A percentile compares a stretch with the other conserved stretches of the same genome.
Conservation (phyloP, 2,113 vertebrate species). For the Sclerurus mexicanus region DNA sequence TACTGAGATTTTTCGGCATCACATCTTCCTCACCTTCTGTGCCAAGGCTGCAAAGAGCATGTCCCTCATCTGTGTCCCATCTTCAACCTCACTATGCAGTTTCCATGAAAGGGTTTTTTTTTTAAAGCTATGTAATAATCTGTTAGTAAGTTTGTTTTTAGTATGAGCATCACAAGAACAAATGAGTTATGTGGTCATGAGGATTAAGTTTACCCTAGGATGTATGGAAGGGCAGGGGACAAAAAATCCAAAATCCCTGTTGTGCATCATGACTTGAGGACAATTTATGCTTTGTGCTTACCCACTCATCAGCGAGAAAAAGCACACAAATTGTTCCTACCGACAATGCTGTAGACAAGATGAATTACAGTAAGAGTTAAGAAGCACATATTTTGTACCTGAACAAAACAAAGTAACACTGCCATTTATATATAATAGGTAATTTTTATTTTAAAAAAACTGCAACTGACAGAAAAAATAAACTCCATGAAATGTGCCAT, state of each 20-base stretch:
- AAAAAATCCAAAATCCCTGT: not conserved
- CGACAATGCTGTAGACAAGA: not conserved
- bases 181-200: not conserved
- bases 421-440: not conserved
- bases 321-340: not conserved
- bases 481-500: not conserved
- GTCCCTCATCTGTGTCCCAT: not conserved
- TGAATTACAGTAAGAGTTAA: not conserved
- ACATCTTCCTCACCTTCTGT: not conserved
- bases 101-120: not conserved
- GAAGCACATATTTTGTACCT: not conserved
- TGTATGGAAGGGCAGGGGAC: not conserved
- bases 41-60: not conserved
- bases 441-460: conserved; percentile 31
- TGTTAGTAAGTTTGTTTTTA: not conserved
- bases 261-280: not conserved
- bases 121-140: not conserved
- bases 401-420: not conserved
- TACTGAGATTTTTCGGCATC: too few species aligned
- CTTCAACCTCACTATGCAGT: not conserved
- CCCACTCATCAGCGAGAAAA: not conserved
- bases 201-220: not conserved
- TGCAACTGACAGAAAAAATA: not conserved
- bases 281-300: not conserved
- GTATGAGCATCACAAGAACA: not conserved